Evolutionary conservation across 2,888 invertebrate genomes (phyloP).

Genomic region (Orchestes rusci): DNA sequence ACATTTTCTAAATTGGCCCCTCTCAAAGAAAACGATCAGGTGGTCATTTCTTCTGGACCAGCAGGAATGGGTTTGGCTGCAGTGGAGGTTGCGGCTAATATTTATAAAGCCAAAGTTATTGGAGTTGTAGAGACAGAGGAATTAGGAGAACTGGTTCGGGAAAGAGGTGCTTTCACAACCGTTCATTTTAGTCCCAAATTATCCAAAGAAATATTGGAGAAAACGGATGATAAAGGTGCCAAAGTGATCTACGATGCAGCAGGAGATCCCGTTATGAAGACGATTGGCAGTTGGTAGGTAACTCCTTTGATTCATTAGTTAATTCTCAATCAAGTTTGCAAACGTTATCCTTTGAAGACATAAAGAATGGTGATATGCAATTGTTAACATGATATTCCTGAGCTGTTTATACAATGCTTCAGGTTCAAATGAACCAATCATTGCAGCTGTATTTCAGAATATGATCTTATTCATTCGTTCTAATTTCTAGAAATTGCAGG

Average conservation of each 20-base stretch:
- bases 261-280: slow-evolving; percentile 53
- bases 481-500: too few relatives aligned
- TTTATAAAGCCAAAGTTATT: slow-evolving; percentile 61
- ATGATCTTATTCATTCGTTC: too few relatives aligned
- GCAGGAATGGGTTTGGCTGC: slow-evolving; percentile 59
- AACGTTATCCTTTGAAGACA: too few relatives aligned
- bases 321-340: neutral
- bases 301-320: neutral
- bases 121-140: slow-evolving; percentile 60
- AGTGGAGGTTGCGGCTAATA: slow-evolving; percentile 60
- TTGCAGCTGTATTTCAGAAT: too few relatives aligned
- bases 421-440: too few relatives aligned
- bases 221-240: slow-evolving; percentile 54
- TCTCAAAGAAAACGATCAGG: slow-evolving; percentile 47
- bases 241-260: slow-evolving; percentile 59
- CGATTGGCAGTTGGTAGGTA: slow-evolving; percentile 51
- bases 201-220: slow-evolving; percentile 48
- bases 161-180: slow-evolving; percentile 58
- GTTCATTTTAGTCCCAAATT: slow-evolving; percentile 52
- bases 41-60: slow-evolving; percentile 59
- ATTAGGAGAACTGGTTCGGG: slow-evolving; percentile 50
- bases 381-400: too few relatives aligned
- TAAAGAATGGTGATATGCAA: too few relatives aligned
- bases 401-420: too few relatives aligned
- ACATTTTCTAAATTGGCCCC: slow-evolving; percentile 51